A percentile compares a stretch with the other conserved stretches of the same genome.
Evolutionary conservation across 2,888 invertebrate genomes (phyloP).

Genomic region (Netelia fuscicornis): DNA sequence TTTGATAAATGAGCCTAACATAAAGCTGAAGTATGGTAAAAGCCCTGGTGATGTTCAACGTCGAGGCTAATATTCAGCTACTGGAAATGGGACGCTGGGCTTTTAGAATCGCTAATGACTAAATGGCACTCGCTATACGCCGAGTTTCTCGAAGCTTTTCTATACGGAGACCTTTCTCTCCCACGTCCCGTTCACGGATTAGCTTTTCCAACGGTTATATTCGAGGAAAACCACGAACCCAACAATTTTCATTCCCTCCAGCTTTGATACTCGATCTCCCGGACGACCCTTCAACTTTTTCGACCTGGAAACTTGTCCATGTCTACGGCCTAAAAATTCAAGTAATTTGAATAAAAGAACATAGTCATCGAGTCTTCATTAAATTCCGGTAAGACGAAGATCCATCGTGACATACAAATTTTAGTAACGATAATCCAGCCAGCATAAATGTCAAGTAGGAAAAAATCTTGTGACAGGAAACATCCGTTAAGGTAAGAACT

Average conservation of each 20-base stretch:
- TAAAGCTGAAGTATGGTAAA: conserved; percentile 83
- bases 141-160: conserved; percentile 67
- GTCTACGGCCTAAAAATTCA: neutral
- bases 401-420: no score
- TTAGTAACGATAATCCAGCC: no score
- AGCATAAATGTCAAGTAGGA: conserved; percentile 6
- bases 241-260: conserved; percentile 54
- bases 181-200: conserved; percentile 68
- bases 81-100: conserved; percentile 69
- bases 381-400: conserved; percentile 33
- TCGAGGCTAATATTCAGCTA: conserved; percentile 80
- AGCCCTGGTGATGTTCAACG: conserved; percentile 74
- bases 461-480: conserved; percentile 68
- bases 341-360: neutral
- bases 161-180: conserved; percentile 62
- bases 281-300: conserved; percentile 13
- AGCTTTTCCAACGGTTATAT: conserved; percentile 67
- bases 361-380: no score
- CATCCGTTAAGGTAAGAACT: conserved; percentile 59
- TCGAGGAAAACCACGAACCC: conserved; percentile 50
- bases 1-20: conserved; percentile 83
- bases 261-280: conserved; percentile 24
- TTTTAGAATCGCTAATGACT: conserved; percentile 84
- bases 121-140: conserved; percentile 77
- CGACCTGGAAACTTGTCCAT: neutral